Conservation (phyloP, 2,888 invertebrate species). For the Schrankia costaestrigalis region DNA sequence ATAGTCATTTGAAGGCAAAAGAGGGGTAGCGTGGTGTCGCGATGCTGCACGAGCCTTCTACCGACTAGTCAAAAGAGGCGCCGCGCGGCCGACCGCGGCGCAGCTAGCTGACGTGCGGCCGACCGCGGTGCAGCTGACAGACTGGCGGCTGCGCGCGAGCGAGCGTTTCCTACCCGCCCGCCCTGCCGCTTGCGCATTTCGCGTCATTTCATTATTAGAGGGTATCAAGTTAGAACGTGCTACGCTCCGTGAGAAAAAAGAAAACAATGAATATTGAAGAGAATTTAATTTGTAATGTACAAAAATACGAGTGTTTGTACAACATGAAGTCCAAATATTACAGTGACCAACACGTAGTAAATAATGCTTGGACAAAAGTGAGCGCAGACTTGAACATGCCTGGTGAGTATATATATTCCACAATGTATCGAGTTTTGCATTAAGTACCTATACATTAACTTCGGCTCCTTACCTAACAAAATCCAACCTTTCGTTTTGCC, state of each 20-base stretch:
- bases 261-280: no score
- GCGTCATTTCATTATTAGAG: constrained; percentile 3
- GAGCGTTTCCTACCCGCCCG: constrained; percentile 1
- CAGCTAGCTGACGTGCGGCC: no score
- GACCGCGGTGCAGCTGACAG: constrained; percentile 5
- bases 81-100: no score
- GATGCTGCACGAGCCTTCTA: constrained; percentile 6
- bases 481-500: constrained; percentile 4
- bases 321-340: constrained; percentile 4
- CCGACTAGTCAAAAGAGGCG: constrained; percentile 5
- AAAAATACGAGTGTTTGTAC: constrained; percentile 6
- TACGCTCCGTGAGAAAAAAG: constrained; percentile 3
- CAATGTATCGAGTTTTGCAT: constrained; percentile 4
- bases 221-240: constrained; percentile 3
- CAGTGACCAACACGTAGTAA: constrained; percentile 3
- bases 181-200: constrained; percentile 5
- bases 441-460: no score
- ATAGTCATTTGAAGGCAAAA: constrained; percentile 6
- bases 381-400: constrained; percentile 4
- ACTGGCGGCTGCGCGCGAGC: constrained; percentile 5
- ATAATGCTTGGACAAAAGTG: constrained; percentile 6
- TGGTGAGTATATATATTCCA: constrained; percentile 6
- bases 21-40: constrained; percentile 3
- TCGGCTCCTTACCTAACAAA: no score
- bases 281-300: constrained; percentile 4